A percentile compares a stretch with the other conserved stretches of the same genome.
These are phyloP conservation scores for Mirza zaza DNA, from an alignment of 2,113 vertebrate genomes.

Conservation along the genomic window DNA sequence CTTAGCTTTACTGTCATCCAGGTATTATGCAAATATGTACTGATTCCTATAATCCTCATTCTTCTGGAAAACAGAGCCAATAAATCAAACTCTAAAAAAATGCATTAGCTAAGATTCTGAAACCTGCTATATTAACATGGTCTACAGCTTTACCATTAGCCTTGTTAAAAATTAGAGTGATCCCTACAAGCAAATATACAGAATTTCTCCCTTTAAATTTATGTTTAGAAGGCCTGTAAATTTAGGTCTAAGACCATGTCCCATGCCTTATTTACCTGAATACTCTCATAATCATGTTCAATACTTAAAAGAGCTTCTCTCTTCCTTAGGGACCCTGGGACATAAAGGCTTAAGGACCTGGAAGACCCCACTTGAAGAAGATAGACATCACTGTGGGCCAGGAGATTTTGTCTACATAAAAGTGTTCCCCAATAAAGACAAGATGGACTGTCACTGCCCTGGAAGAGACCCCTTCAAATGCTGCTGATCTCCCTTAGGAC, in stretches of 20 bases:
- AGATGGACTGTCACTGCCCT: neutral
- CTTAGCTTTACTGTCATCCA: neutral
- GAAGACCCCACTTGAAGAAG: neutral
- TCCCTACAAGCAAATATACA: neutral
- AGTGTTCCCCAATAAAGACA: neutral
- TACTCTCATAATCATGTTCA: neutral
- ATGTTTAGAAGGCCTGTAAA: neutral
- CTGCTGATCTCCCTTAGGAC: neutral
- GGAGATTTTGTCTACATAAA: neutral
- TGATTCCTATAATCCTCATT: neutral
- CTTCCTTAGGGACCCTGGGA: neutral
- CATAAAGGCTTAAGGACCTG: neutral
- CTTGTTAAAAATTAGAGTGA: neutral
- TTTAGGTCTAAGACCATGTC: neutral
- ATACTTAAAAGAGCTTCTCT: neutral
- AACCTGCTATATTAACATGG: neutral
- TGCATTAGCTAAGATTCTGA: neutral
- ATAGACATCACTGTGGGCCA: neutral
- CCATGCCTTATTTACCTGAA: neutral
- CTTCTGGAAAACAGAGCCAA: neutral
- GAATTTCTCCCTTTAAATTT: neutral
- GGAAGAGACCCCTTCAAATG: neutral
- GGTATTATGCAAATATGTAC: neutral
- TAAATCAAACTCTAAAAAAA: neutral
- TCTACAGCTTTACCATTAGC: neutral